phyloP scores from a whole-genome alignment of 1,140 invertebrate species.

The Holotrichia oblita region DNA sequence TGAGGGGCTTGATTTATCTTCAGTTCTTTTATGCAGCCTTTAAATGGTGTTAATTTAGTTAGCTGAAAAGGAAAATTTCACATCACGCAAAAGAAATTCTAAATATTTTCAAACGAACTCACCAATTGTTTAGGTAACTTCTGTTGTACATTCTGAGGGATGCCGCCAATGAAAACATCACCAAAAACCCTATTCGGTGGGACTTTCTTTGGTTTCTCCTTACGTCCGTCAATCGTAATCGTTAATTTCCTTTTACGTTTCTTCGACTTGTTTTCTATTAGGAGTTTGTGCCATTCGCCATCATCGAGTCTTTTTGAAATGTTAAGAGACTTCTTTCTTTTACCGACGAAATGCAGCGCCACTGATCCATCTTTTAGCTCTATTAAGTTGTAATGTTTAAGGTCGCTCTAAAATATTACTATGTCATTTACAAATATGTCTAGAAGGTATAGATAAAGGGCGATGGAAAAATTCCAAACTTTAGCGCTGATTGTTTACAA shows the following conservation, averaged over 20 bases:
- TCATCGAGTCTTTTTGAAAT: slow-evolving; percentile 76
- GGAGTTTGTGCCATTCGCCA: slow-evolving; percentile 85
- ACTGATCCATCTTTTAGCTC: slow-evolving; percentile 77
- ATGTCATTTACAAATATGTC: slow-evolving; percentile 74
- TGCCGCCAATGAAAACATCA: slow-evolving; percentile 81
- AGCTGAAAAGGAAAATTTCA: slow-evolving; percentile 42
- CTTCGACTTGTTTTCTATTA: slow-evolving; percentile 65
- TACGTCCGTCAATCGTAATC: slow-evolving; percentile 75
- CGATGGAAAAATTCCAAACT: too few species aligned
- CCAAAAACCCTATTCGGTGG: slow-evolving; percentile 74
- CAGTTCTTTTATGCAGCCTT: slow-evolving; percentile 83
- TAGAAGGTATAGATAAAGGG: too few species aligned
- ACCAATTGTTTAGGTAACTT: slow-evolving; percentile 59
- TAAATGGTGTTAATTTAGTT: slow-evolving; percentile 72
- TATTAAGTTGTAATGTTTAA: slow-evolving; percentile 75
- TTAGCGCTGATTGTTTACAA: too few species aligned
- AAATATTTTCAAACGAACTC: not conserved
- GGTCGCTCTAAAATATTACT: not conserved
- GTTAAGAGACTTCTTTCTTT: slow-evolving; percentile 70
- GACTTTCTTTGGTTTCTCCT: slow-evolving; percentile 71
- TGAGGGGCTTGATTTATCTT: slow-evolving; percentile 77
- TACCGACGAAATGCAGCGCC: slow-evolving; percentile 72
- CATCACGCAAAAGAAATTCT: slow-evolving; percentile 43
- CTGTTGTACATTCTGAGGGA: slow-evolving; percentile 66
- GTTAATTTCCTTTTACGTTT: slow-evolving; percentile 70